Base-by-base conservation (phyloP, 2,888 invertebrate species). In the Lycophotia porphyrea region DNA sequence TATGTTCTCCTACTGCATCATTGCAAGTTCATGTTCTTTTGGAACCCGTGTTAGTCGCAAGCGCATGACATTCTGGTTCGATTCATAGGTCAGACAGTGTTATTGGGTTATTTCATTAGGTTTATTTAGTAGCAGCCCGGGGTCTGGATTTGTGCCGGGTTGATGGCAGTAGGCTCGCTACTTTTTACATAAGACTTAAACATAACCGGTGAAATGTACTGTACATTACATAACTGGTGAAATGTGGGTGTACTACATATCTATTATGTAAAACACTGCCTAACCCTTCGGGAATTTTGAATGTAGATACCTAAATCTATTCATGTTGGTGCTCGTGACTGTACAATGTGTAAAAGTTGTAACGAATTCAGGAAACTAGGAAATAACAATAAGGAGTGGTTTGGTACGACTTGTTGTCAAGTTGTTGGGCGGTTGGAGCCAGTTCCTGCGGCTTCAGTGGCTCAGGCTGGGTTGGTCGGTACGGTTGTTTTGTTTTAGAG, bases 381-480 rank as follows among this genome's bases (percentile, higher is more conserved):
- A 52, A 61, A 79, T 82, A 82, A 82, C 79, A 71, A 79, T 82
- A 79, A 69, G 63, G 34, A 27, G 63, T 36, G 63, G 66, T 67
- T 71, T 34, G 76, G 21, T 34, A 58, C 73, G 70, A 64, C 63
- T 73, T 61, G 60, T 70, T 78, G 71, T 79, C 60, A 55, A 71
- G 70, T 74, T 47, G 70, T 63, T 64, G 52, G 60, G 61, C n/a
- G n/a, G 78, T 47, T 55, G 15, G 61, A 76, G 49, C n/a, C 61
- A 52, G n/a, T 61, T 61, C 34, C 27, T 61, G 61, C 27, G 78
- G 66, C 18, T 39, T 65, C 49, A 49, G 31, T 36, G 42, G 44
- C 64, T 68, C 15, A 24, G 36, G 70, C 4, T 64, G 44, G 67
- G 31, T 36, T 7, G 61, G 31, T 52, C 36, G 27, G n/a, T 44